Evolutionary conservation across 2,888 invertebrate species (phyloP), one percentile per base, ranked within the genome.

Genomic region (Tinea trinotella): DNA sequence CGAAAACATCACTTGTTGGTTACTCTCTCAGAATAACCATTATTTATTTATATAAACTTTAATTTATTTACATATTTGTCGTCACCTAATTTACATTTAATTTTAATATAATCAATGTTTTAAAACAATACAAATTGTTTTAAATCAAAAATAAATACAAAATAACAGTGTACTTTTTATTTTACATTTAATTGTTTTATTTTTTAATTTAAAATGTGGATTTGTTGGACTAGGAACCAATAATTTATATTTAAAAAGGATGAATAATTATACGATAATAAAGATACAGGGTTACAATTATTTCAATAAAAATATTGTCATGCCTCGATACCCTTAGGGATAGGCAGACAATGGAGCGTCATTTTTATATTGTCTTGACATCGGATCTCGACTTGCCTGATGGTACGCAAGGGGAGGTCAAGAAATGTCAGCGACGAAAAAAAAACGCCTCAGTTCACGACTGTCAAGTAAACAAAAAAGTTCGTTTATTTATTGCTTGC

Each of bases 41-140:
- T 74, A 71, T 84, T 85, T 85, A 85, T 85, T 55, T 82, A 79
- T 81, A 85, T 84, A 85, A 85, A 84, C 85, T 84, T 85, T 85
- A 84, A 83, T 76, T 82, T 84, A 84, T 84, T 78, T 85, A 83
- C 84, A 85, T 72, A 78, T 82, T 84, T 80, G 71, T 73, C 72
- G 76, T 73, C 62, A 65, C 73, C 85, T 85, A 85, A 85, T 83
- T 84, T 83, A 83, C 84, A 84, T 12, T 40, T 30, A 30, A 7
- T 10, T 5, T 80, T 81, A 81, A 76, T 79, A 81, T 78, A 68
- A 64, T 77, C 67, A 84, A 84, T 80, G 75, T 80, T 79, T 75
- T 82, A 79, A 82, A 84, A 84, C 83, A 83, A 85, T 84, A 81
- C 74, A 81, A 84, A 84, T 80, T 82, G 75, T 35, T 50, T 12